These are phyloP conservation scores for Malthinus flaveolus DNA, from an alignment of 2,888 invertebrate species.

Conservation along the genomic window DNA sequence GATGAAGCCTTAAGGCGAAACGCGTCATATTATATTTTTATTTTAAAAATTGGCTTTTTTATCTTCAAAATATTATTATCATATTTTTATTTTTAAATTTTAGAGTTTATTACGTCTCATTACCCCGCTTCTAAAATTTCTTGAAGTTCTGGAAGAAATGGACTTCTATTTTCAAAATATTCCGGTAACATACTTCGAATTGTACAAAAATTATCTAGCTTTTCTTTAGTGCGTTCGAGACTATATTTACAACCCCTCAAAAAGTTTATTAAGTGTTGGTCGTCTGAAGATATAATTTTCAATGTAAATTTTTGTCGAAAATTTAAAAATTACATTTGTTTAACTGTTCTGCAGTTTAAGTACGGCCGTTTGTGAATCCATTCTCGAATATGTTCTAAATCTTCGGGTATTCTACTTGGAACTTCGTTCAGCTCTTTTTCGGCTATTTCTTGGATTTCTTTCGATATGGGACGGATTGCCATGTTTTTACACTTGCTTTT, in stretches of 20 bases:
- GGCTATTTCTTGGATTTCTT: slow-evolving; percentile 58
- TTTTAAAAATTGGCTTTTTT: too few relatives aligned
- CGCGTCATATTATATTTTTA: too few relatives aligned
- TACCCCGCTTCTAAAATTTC: slow-evolving; percentile 53
- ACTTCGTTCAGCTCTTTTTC: slow-evolving; percentile 60
- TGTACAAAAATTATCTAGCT: slow-evolving; percentile 63
- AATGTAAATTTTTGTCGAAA: neutral
- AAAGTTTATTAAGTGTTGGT: slow-evolving; percentile 59
- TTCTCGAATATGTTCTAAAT: slow-evolving; percentile 58
- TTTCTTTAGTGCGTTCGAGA: slow-evolving; percentile 59
- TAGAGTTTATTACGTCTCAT: too few relatives aligned
- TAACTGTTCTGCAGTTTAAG: slow-evolving; percentile 61
- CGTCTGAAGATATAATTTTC: too few relatives aligned
- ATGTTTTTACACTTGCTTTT: neutral
- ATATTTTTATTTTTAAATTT: too few relatives aligned
- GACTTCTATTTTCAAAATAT: slow-evolving; percentile 58
- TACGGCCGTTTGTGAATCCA: slow-evolving; percentile 64
- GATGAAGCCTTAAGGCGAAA: too few relatives aligned
- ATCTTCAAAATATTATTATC: too few relatives aligned
- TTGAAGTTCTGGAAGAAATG: slow-evolving; percentile 39
- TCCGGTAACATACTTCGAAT: slow-evolving; percentile 62
- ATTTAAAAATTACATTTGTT: too few relatives aligned
- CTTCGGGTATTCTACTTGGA: slow-evolving; percentile 54
- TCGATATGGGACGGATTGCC: slow-evolving; percentile 35
- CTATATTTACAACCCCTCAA: slow-evolving; percentile 61